Percentiles rank a stretch among this genome's conserved stretches.
phyloP scores from a whole-genome alignment of 2,797 vertebrate genomes.

The Phoeniculus purpureus region DNA sequence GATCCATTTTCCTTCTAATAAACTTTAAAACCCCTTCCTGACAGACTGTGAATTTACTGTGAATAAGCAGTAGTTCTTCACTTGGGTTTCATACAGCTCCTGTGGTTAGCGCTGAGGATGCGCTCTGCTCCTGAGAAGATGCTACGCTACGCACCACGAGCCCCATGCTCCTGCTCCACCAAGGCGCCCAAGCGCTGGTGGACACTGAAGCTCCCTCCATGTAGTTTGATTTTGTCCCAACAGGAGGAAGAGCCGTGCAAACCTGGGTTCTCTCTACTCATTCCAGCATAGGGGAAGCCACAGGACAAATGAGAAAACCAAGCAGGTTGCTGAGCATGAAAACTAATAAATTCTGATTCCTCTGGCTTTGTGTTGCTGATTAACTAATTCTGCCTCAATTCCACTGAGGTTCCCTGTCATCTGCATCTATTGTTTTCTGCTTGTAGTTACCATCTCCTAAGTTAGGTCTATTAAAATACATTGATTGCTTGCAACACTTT shows the following conservation, averaged over 20 bases:
- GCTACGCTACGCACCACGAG: not conserved
- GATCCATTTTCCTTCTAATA: not conserved
- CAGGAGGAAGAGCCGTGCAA: not conserved
- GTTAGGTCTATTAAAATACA: not conserved
- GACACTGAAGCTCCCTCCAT: not conserved
- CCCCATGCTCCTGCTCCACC: not conserved
- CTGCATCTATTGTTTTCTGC: not conserved
- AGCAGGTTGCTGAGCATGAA: not conserved
- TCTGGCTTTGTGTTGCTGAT: not conserved
- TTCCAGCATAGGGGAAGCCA: accelerated
- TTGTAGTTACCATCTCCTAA: not conserved
- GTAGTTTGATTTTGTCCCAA: not conserved
- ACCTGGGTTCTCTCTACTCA: not conserved
- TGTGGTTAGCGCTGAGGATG: not conserved
- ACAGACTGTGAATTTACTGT: too few species aligned
- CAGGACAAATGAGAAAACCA: not conserved
- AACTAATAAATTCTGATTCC: not conserved
- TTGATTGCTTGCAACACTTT: not conserved
- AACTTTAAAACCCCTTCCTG: not conserved
- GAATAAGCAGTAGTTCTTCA: not conserved
- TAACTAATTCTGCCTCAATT: not conserved
- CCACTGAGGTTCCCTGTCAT: not conserved
- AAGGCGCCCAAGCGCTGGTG: not conserved
- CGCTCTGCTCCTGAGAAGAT: not conserved
- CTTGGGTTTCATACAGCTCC: not conserved